These are phyloP conservation scores for Synodontis membranacea DNA, from an alignment of 2,113 vertebrate species.

Conservation along the genomic window DNA sequence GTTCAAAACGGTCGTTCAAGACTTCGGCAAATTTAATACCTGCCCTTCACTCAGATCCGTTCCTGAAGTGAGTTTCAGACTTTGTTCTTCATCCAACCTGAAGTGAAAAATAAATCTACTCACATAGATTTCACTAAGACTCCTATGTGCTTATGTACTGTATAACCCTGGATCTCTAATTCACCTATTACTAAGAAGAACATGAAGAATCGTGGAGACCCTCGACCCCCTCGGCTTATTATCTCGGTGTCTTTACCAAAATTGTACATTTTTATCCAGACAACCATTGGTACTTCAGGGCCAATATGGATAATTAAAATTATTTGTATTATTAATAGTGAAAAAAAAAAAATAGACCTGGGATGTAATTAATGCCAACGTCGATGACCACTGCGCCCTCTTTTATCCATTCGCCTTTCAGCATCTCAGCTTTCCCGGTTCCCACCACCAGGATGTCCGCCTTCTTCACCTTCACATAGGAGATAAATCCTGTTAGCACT, in stretches of 20 bases:
- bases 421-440: slow-evolving; percentile 86
- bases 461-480: slow-evolving; percentile 71
- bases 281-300: not conserved
- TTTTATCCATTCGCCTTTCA: slow-evolving; percentile 96
- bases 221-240: not conserved
- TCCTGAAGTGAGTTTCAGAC: no score
- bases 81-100: no score
- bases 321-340: not conserved
- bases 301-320: not conserved
- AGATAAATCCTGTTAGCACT: not conserved
- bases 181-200: not conserved
- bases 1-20: not conserved
- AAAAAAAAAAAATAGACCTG: slow-evolving; percentile 69
- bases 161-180: no score
- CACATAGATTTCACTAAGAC: not conserved
- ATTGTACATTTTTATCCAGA: no score
- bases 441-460: slow-evolving; percentile 96
- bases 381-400: slow-evolving; percentile 92
- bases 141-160: no score
- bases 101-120: not conserved
- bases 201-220: not conserved
- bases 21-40: not conserved
- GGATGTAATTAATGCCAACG: slow-evolving; percentile 92
- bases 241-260: not conserved
- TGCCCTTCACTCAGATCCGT: not conserved